Conservation (phyloP, 2,797 vertebrate genomes). For the Tauraco hartlaubi region DNA sequence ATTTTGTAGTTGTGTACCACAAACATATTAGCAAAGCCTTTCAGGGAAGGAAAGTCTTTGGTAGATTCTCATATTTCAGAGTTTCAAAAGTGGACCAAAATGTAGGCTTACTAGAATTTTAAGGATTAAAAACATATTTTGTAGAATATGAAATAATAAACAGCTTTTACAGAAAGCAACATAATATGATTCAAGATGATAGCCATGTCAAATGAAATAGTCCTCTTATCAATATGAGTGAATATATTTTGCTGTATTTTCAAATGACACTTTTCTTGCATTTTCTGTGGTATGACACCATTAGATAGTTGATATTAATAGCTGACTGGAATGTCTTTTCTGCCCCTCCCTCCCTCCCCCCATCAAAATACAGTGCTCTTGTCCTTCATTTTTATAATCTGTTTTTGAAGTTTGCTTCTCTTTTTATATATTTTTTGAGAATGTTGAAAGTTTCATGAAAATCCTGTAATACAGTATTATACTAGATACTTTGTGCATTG, state of each 20-base stretch:
- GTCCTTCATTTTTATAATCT: not conserved
- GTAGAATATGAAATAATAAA: not conserved
- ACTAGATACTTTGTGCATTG: not conserved
- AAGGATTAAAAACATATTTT: not conserved
- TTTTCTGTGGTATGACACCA: not conserved
- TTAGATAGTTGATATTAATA: not conserved
- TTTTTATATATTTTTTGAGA: not conserved
- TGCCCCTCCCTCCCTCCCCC: no score
- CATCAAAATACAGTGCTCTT: not conserved
- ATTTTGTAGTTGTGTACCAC: not conserved
- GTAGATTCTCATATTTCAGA: not conserved
- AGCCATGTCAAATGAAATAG: not conserved
- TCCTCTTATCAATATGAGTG: not conserved
- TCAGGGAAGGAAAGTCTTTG: not conserved
- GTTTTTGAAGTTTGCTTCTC: not conserved
- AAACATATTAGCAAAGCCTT: not conserved
- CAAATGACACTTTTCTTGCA: fast-evolving
- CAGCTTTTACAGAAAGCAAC: not conserved
- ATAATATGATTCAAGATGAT: not conserved
- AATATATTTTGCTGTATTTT: not conserved
- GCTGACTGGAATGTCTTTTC: not conserved
- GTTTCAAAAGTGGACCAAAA: not conserved
- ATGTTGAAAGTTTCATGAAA: not conserved
- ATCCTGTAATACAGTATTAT: fast-evolving
- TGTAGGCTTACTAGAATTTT: not conserved